phyloP scores from a whole-genome alignment of 2,888 invertebrate genomes.

The Apotomis capreana region DNA sequence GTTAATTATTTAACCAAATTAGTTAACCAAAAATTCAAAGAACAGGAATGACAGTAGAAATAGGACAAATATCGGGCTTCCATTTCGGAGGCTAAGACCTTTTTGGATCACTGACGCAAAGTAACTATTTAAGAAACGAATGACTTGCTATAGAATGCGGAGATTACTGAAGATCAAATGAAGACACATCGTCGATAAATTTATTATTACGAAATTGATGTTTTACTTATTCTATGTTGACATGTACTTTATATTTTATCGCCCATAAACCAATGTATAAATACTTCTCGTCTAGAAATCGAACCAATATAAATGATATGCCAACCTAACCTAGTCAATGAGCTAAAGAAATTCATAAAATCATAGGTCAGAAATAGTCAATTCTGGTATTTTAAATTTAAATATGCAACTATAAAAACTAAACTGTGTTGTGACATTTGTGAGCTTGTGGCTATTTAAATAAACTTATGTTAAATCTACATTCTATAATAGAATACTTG shows the following conservation, averaged over 20 bases:
- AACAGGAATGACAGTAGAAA: no score
- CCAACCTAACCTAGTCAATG: not conserved
- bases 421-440: not conserved
- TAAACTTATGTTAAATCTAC: not conserved
- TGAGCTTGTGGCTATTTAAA: not conserved
- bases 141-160: no score
- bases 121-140: no score
- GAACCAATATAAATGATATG: not conserved
- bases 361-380: not conserved
- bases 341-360: not conserved
- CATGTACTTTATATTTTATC: not conserved
- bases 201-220: not conserved
- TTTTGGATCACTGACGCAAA: no score
- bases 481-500: not conserved
- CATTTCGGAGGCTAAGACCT: no score
- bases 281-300: constrained; percentile 1
- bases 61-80: no score
- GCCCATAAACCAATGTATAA: not conserved
- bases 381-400: not conserved
- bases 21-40: no score
- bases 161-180: no score
- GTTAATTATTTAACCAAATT: no score
- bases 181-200: no score
- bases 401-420: not conserved
- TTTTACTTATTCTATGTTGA: not conserved